These are phyloP conservation scores for Isichthys henryi DNA, from an alignment of 2,113 vertebrate species.

Conservation along the genomic window DNA sequence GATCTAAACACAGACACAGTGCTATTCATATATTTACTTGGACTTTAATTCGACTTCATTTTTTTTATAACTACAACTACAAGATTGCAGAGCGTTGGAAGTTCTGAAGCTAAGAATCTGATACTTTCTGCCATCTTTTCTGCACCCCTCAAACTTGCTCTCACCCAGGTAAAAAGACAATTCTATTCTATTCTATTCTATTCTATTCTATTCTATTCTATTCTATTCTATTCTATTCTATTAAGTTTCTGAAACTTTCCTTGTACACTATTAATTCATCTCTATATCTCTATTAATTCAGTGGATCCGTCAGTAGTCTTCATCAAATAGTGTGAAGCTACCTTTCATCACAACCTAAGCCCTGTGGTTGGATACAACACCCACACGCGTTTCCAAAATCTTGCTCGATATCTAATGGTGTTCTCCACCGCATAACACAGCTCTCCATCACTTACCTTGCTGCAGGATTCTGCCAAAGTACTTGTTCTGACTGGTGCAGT, in stretches of 20 bases:
- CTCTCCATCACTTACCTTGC: slow-evolving; percentile 65
- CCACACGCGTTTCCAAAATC: not conserved
- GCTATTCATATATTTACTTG: not conserved
- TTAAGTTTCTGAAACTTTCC: not conserved
- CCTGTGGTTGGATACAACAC: not conserved
- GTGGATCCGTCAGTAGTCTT: not conserved
- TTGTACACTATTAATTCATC: not conserved
- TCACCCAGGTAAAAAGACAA: not conserved
- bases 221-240: not conserved
- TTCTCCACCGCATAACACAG: not conserved
- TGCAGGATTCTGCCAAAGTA: slow-evolving; percentile 78
- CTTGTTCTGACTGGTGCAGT: slow-evolving; percentile 80
- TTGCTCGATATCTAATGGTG: not conserved
- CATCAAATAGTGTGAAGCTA: not conserved
- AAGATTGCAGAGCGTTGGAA: not conserved
- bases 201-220: too few relatives aligned
- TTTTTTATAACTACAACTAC: not conserved
- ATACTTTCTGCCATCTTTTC: not conserved
- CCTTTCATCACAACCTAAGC: not conserved
- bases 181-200: not conserved
- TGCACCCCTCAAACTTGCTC: not conserved
- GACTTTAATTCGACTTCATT: not conserved
- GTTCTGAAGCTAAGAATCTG: not conserved
- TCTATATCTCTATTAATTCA: not conserved
- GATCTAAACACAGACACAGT: not conserved